A percentile compares a stretch with the other conserved stretches of the same genome.
Conservation (phyloP, 2,797 vertebrate genomes). For the Chiroxiphia lanceolata region DNA sequence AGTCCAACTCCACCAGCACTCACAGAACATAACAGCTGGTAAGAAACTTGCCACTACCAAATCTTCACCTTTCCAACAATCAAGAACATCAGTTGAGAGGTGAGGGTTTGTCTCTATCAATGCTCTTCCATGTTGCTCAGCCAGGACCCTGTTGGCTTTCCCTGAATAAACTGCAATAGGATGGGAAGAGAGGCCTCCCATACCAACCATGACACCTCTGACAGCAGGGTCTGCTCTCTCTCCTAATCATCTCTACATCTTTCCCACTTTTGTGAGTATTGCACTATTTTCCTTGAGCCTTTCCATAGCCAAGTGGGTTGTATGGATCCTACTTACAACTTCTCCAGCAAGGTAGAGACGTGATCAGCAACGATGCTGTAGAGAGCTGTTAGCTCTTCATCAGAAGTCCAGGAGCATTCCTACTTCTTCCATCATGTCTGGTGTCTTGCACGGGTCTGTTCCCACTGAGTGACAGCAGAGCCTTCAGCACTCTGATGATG, state of each 20-base stretch:
- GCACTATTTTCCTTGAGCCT: background rate
- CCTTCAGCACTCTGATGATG: background rate
- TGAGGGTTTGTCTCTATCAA: background rate
- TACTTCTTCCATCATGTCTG: background rate
- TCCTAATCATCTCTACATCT: background rate
- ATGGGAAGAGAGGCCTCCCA: background rate
- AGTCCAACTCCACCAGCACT: background rate
- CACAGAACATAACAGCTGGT: background rate
- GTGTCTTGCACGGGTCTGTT: background rate
- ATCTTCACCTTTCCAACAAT: background rate
- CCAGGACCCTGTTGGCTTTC: background rate
- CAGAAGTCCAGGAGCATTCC: background rate
- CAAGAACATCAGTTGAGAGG: background rate
- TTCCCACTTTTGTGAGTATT: background rate
- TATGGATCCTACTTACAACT: background rate
- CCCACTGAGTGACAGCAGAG: background rate
- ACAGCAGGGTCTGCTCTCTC: background rate
- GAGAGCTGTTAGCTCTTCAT: background rate
- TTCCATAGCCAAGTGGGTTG: background rate
- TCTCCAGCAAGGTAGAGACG: background rate
- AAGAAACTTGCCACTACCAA: background rate
- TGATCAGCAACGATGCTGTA: background rate
- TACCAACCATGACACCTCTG: background rate
- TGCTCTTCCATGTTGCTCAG: fast-evolving
- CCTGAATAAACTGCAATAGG: background rate